Evolutionary conservation across 2,888 invertebrate species (phyloP), one percentile per base, ranked within the genome.

Genomic region (Drosophila paramelanica): DNA sequence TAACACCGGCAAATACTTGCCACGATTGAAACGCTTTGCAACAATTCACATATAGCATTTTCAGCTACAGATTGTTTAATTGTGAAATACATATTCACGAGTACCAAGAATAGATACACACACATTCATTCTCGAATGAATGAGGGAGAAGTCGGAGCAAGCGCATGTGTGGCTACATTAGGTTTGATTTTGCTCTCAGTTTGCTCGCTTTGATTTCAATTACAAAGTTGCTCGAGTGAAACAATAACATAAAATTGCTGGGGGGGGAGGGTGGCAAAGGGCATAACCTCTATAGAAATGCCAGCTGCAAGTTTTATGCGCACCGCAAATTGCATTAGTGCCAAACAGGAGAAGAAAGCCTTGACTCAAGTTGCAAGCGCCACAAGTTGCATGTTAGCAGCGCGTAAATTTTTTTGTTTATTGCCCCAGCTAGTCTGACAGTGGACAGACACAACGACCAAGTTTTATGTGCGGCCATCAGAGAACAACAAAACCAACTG

Each of bases 331-430:
- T 84, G 76, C 80, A 81, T 70, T 81, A 72, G 65, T 56, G 50
- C 13, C 41, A 39, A 45, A 46, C 27, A 20, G 13, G 45, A 23
- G n/a, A 23, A 23, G 51, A 49, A 56, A 79, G 67, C 88, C 86
- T 88, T 86, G 88, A 81, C 81, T 75, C 81, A 71, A 66, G 86
- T 73, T 78, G 68, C 77, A 75, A 81, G 84, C 86, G 84, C 89
- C 84, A 88, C 88, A 88, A 88, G 89, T 88, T 88, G 89, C 88
- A 89, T 89, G 88, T 89, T 84, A 73, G 70, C 68, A 84, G 70
- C 79, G 82, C 88, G 88, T 88, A 89, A 88, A 88, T 88, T 88
- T 84, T 80, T 80, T 81, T 76, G 75, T 88, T 86, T 85, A 85
- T 85, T 76, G 64, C 75, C 64, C 43, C 55, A 61, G 56, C 57